Evolutionary conservation across 2,797 vertebrate genomes (phyloP).

Genomic region (Phalanger gymnotis): DNA sequence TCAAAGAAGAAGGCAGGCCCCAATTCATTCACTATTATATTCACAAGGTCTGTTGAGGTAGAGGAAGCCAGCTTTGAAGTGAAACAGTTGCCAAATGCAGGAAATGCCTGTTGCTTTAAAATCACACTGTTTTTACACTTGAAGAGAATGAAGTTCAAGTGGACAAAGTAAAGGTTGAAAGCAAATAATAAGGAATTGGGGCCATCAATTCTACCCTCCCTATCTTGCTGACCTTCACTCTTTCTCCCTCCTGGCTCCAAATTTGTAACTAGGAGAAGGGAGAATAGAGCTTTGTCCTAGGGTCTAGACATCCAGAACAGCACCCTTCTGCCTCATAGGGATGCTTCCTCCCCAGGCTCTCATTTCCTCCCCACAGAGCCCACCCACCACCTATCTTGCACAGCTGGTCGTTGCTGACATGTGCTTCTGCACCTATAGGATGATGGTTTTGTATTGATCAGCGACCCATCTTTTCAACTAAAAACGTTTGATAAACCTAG

Average conservation of each 20-base stretch:
- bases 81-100: slow-evolving; percentile 1
- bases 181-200: not conserved
- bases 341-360: not conserved
- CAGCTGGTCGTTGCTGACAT: not conserved
- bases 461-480: not conserved
- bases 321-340: not conserved
- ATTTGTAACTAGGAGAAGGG: not conserved
- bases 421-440: not conserved
- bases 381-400: not conserved
- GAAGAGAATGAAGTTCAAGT: not conserved
- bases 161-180: not conserved
- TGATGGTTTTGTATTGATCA: not conserved
- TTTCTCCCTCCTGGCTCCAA: not conserved
- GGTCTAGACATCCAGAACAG: not conserved
- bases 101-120: not conserved
- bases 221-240: not conserved
- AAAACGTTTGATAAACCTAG: not conserved
- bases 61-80: not conserved
- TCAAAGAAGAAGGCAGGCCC: not conserved
- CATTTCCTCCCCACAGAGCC: not conserved
- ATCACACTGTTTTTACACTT: not conserved
- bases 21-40: slow-evolving; percentile 15
- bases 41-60: not conserved
- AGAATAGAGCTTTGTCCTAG: not conserved
- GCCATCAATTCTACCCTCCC: not conserved